Evolutionary conservation across 2,888 invertebrate species (phyloP).

Genomic region (Carabus problematicus): DNA sequence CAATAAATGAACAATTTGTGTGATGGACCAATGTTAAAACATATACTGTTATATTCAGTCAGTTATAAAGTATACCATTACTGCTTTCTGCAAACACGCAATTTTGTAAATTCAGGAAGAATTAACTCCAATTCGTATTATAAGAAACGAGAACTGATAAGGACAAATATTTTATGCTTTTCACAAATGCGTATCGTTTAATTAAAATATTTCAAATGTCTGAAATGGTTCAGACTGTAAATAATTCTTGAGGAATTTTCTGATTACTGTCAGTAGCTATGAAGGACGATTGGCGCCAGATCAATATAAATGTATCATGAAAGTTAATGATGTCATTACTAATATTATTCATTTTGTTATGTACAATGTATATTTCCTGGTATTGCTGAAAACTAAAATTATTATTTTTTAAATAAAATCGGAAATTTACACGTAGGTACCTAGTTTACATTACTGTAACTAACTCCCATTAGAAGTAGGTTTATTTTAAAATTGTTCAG

Average conservation of each 20-base stretch:
- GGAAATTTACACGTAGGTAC: neutral
- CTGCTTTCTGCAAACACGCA: too few relatives aligned
- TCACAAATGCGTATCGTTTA: neutral
- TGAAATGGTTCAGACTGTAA: neutral
- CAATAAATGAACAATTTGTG: too few relatives aligned
- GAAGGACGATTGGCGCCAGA: neutral
- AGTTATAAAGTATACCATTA: too few relatives aligned
- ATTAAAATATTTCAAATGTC: slow-evolving; percentile 6
- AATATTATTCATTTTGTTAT: neutral
- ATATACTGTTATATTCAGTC: too few relatives aligned
- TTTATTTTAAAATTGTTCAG: neutral
- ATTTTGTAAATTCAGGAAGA: too few relatives aligned
- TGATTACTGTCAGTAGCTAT: neutral
- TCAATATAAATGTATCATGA: neutral
- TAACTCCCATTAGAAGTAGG: neutral
- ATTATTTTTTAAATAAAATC: neutral
- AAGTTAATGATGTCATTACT: neutral
- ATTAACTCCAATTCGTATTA: too few relatives aligned
- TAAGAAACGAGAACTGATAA: too few relatives aligned
- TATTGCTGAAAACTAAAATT: neutral
- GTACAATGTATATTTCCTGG: neutral
- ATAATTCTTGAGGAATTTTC: slow-evolving; percentile 3
- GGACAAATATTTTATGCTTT: neutral
- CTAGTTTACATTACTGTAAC: neutral
- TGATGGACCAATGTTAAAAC: too few relatives aligned